Base-by-base conservation (phyloP, 1,140 invertebrate genomes). In the Sarcophaga peregrina region DNA sequence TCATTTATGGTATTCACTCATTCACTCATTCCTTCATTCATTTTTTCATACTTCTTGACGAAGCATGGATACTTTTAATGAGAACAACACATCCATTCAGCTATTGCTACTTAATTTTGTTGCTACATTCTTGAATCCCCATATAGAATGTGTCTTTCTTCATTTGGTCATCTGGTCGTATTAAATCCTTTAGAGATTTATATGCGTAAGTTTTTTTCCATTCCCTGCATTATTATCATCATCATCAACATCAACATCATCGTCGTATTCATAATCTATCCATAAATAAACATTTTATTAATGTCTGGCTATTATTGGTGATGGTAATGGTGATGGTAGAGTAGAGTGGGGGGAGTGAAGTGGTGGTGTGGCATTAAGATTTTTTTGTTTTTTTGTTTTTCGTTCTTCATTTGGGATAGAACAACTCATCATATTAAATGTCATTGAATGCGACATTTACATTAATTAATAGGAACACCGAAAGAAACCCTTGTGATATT, bases 281-380 rank as follows among this genome's bases (percentile, higher is more conserved):
- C 75, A 78, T 78, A 78, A 78, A 78, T 78, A 78, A 78, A 78
- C 75, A 78, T 78, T n/a, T n/a, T 47, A 52, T 78, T 78, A 78
- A 78, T 78, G 48, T 47, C 74, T 76, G 15, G 54, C n/a, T n/a
- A n/a, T 58, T 58, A 20, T 68, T 68, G 17, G 9, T 20, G 62
- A 8, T 25, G 54, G n/a, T 68, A 9, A n/a, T 8, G 6, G 8
- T 15, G 15, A 58, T n/a, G n/a, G 25, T 37, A 4, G 25, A 37
- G 25, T 37, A 1, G 25, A 37, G 25, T 37, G 25, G 25, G 4
- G 25, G n/a, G n/a, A n/a, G n/a, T n/a, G n/a, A n/a, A n/a, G n/a
- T n/a, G n/a, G n/a, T n/a, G n/a, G n/a, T n/a, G n/a, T n/a, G n/a
- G n/a, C n/a, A n/a, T n/a, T n/a, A n/a, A n/a, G n/a, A n/a, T n/a